Percentiles rank a stretch among this genome's conserved stretches.
Evolutionary conservation across 2,888 invertebrate genomes (phyloP).

Genomic region (Rotaria sp.): DNA sequence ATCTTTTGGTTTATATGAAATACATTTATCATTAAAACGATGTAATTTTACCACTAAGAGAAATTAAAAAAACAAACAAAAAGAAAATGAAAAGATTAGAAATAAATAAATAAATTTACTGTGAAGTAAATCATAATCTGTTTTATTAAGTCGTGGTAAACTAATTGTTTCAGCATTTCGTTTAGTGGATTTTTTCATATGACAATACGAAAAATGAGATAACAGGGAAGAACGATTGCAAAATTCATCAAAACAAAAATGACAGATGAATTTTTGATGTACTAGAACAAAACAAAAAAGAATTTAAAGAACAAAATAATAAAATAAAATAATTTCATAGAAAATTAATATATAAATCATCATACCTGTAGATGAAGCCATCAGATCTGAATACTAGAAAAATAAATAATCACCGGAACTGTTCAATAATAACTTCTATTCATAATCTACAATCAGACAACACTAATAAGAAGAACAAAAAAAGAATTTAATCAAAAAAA

Average conservation of each 20-base stretch:
- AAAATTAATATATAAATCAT: neutral
- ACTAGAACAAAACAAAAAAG: neutral
- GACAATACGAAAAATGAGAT: neutral
- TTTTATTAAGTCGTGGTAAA: neutral
- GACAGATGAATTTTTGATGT: neutral
- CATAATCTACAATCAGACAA: neutral
- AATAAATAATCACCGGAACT: neutral
- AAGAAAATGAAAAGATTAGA: neutral
- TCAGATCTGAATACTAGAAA: neutral
- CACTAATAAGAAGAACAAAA: neutral
- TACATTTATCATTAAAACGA: neutral
- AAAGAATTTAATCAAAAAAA: neutral
- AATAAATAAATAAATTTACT: neutral
- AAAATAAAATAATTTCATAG: too few species aligned
- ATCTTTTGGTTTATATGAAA: neutral
- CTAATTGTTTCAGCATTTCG: neutral
- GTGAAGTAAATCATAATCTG: neutral
- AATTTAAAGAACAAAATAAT: too few species aligned
- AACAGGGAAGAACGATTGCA: neutral
- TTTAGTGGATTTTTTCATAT: neutral
- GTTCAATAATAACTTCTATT: neutral
- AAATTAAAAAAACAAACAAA: neutral
- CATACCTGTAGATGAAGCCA: neutral
- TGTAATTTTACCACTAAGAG: neutral
- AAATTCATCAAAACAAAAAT: conserved; percentile 14